A percentile compares a stretch with the other conserved stretches of the same genome.
Evolutionary conservation across 2,888 invertebrate species (phyloP).

Genomic region (Oscheius onirici): DNA sequence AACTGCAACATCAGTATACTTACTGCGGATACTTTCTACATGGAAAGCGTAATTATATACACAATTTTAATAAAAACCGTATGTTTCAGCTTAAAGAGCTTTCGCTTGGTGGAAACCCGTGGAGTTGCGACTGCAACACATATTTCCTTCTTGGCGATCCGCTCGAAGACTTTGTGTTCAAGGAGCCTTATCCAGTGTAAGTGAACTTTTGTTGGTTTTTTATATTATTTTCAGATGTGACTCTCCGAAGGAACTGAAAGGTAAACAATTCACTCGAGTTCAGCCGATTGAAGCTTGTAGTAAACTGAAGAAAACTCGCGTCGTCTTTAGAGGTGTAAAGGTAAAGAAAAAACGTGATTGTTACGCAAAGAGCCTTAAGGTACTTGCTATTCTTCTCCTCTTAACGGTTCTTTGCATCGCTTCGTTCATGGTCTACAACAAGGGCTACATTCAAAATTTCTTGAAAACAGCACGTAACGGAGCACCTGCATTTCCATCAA

Average conservation of each 20-base stretch:
- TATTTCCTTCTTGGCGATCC: conserved; percentile 37
- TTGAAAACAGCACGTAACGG: neutral
- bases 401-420: neutral
- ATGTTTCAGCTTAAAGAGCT: conserved; percentile 33
- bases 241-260: conserved; percentile 27
- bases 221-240: conserved; percentile 32
- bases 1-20: conserved; percentile 38
- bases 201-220: neutral
- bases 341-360: too few relatives aligned
- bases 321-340: conserved; percentile 5
- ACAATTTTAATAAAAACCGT: neutral
- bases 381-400: conserved; percentile 11
- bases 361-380: too few relatives aligned
- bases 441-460: neutral
- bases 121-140: conserved; percentile 48
- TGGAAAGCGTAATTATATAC: conserved; percentile 28
- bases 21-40: conserved; percentile 40
- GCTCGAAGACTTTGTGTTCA: conserved; percentile 37
- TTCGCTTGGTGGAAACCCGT: conserved; percentile 40
- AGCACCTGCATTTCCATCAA: conserved; percentile 23
- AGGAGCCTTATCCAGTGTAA: conserved; percentile 17
- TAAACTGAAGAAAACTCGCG: neutral
- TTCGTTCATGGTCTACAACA: neutral
- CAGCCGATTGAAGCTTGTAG: conserved; percentile 35
- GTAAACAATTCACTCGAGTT: conserved; percentile 28